Evolutionary conservation across 2,797 vertebrate genomes (phyloP).

Genomic region (Liasis olivaceus): DNA sequence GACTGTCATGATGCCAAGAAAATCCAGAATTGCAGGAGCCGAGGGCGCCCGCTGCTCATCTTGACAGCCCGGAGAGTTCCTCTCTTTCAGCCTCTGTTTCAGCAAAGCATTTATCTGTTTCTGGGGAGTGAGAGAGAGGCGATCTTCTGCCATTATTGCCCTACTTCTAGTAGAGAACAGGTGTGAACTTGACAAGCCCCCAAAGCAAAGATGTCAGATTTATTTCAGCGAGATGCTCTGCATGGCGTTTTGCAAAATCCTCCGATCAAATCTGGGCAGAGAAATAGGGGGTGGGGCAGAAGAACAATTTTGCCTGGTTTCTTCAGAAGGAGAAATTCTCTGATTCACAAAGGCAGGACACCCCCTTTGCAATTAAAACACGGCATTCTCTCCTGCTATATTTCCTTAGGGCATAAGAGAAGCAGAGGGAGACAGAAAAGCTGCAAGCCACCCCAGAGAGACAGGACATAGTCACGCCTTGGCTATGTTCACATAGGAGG

Average conservation of each 20-base stretch:
- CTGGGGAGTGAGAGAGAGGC: background rate
- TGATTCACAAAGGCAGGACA: background rate
- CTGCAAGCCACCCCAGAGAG: background rate
- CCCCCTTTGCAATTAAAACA: background rate
- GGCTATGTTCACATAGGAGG: background rate
- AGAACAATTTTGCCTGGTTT: background rate
- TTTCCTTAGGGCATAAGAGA: background rate
- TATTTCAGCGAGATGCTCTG: too few species aligned
- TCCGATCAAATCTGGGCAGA: background rate
- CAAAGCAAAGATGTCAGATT: background rate
- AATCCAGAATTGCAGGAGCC: background rate
- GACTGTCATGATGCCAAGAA: slow-evolving; percentile 18
- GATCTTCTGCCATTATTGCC: background rate
- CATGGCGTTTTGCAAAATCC: background rate
- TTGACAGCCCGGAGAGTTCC: background rate
- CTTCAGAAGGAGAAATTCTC: background rate
- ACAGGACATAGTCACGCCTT: background rate
- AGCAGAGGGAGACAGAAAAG: background rate
- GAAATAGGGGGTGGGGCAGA: background rate
- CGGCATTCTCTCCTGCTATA: background rate
- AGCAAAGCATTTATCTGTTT: background rate
- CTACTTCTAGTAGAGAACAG: background rate
- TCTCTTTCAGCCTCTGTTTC: background rate
- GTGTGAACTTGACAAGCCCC: background rate
- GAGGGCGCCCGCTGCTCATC: background rate